phyloP scores from a whole-genome alignment of 2,888 invertebrate genomes.

The Nomada hirtipes region DNA sequence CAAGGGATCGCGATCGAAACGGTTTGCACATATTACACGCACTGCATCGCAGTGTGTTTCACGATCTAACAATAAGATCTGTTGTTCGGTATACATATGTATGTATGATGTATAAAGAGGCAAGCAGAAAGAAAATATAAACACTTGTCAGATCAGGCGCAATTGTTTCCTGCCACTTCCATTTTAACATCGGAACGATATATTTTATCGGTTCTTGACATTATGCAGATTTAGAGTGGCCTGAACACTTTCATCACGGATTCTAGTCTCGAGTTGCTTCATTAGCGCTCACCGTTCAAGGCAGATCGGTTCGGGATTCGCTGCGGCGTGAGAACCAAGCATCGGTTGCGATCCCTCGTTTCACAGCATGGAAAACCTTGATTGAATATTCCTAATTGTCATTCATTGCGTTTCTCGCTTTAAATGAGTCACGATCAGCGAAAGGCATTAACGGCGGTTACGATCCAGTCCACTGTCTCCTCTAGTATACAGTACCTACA shows the following conservation, averaged over 20 bases:
- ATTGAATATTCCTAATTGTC: conserved; percentile 66
- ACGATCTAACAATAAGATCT: neutral
- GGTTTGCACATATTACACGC: neutral
- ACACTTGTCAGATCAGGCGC: neutral
- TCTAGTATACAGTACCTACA: no score
- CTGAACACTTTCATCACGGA: conserved; percentile 6
- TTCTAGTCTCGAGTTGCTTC: conserved; percentile 53
- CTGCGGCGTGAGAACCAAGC: conserved; percentile 63
- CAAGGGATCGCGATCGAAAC: neutral
- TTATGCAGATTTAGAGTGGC: conserved; percentile 42
- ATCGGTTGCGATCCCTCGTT: conserved; percentile 60
- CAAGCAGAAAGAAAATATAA: conserved; percentile 1
- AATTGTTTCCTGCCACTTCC: neutral
- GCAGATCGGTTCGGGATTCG: conserved; percentile 62
- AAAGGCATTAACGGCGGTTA: conserved; percentile 26
- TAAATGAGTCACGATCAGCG: conserved; percentile 57
- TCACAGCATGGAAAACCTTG: conserved; percentile 53
- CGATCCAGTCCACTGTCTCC: neutral
- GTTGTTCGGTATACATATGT: no score
- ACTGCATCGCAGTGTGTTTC: conserved; percentile 14
- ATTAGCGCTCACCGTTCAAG: conserved; percentile 64
- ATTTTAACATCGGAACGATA: neutral
- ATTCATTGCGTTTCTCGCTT: conserved; percentile 49
- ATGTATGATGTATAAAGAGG: neutral
- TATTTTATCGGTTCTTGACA: conserved; percentile 13